Conservation (phyloP, 1,140 invertebrate species). For the Homarus americanus region DNA sequence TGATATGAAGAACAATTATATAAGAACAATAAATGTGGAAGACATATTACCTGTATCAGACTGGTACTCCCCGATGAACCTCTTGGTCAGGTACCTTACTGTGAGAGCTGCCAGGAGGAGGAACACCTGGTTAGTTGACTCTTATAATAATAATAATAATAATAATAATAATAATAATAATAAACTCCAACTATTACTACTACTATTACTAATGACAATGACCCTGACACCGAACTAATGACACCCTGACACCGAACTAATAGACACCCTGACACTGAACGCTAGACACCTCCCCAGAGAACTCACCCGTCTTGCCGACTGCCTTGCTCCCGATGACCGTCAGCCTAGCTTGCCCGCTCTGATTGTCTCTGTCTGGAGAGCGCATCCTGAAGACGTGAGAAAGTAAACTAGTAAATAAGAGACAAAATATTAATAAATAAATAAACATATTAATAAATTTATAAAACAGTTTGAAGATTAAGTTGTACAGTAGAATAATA, state of each 20-base stretch:
- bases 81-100: slow-evolving; percentile 86
- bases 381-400: slow-evolving; percentile 42
- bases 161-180: too few species aligned
- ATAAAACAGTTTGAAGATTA: too few species aligned
- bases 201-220: not conserved
- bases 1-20: too few species aligned
- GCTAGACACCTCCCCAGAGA: not conserved
- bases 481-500: too few species aligned
- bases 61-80: slow-evolving; percentile 89
- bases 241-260: not conserved
- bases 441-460: not conserved
- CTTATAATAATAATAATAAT: too few species aligned
- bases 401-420: not conserved
- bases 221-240: not conserved
- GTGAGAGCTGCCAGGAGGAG: slow-evolving; percentile 82
- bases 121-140: too few species aligned
- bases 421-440: not conserved
- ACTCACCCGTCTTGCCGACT: slow-evolving; percentile 64
- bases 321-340: slow-evolving; percentile 67
- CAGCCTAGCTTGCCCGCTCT: slow-evolving; percentile 50
- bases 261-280: not conserved
- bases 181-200: too few species aligned
- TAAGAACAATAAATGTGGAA: too few species aligned
- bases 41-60: slow-evolving; percentile 89
- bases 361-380: slow-evolving; percentile 55